A percentile compares a stretch with the other conserved stretches of the same genome.
Conservation (phyloP, 1,140 invertebrate genomes). For the Drosophila ironensis region DNA sequence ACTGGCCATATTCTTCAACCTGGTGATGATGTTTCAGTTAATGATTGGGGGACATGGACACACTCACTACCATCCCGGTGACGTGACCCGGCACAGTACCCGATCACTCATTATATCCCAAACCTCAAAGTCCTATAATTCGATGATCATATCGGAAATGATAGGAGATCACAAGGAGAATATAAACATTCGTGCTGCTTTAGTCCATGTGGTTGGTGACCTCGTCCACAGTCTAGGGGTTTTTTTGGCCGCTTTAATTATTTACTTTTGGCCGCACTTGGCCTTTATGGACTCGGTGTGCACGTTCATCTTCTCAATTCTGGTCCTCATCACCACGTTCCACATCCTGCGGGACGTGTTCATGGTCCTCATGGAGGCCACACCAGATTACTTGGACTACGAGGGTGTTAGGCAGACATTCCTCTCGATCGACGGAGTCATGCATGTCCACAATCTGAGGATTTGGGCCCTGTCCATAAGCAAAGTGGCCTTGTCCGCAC, state of each 20-base stretch:
- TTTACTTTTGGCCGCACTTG: slow-evolving; percentile 85
- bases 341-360: slow-evolving; percentile 89
- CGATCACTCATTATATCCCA: too few species aligned
- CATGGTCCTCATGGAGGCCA: slow-evolving; percentile 97
- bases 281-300: slow-evolving; percentile 93
- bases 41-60: slow-evolving; percentile 84
- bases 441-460: slow-evolving; percentile 95
- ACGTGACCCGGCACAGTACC: background rate
- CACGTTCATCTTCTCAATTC: slow-evolving; percentile 92
- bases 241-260: slow-evolving; percentile 90
- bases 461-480: slow-evolving; percentile 98
- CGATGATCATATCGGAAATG: too few species aligned
- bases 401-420: slow-evolving; percentile 85
- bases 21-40: slow-evolving; percentile 93
- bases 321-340: slow-evolving; percentile 90
- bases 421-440: slow-evolving; percentile 91
- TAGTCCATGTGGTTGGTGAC: slow-evolving; percentile 95
- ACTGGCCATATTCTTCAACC: slow-evolving; percentile 90
- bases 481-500: slow-evolving; percentile 95
- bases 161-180: too few species aligned
- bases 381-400: slow-evolving; percentile 85
- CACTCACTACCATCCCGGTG: background rate
- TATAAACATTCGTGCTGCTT: slow-evolving; percentile 93
- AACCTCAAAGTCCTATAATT: too few species aligned
- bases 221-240: slow-evolving; percentile 94